Evolutionary conservation across 2,113 vertebrate genomes (phyloP).

Genomic region (Anser cygnoides): DNA sequence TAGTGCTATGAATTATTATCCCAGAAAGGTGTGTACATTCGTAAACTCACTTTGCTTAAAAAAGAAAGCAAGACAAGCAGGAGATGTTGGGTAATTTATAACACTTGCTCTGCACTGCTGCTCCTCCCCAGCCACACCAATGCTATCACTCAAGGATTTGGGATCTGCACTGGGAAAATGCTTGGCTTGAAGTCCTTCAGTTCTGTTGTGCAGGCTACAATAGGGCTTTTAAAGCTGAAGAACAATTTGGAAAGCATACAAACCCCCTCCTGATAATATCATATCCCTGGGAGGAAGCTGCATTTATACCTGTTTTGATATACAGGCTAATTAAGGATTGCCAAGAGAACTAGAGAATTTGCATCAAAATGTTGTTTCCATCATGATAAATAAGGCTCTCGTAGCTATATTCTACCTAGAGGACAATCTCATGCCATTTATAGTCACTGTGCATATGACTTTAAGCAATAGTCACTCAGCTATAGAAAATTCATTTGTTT

Average conservation of each 20-base stretch:
- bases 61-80: not conserved
- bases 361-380: not conserved
- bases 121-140: not conserved
- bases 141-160: not conserved
- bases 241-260: not conserved
- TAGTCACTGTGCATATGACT: not conserved
- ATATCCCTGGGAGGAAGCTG: not conserved
- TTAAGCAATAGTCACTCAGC: not conserved
- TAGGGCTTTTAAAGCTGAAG: not conserved
- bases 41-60: slow-evolving; percentile 34
- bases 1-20: not conserved
- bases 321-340: not conserved
- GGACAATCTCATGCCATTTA: not conserved
- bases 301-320: not conserved
- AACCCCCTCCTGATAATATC: not conserved
- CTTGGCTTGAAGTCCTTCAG: not conserved
- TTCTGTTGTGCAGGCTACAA: not conserved
- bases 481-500: fast-evolving
- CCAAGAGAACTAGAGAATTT: not conserved
- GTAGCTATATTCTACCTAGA: not conserved
- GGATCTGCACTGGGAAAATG: not conserved
- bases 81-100: slow-evolving; percentile 6
- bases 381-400: not conserved
- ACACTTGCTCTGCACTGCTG: not conserved
- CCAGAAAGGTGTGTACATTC: no score